Base-by-base conservation (phyloP, 2,113 vertebrate genomes). In the Chaetops frenatus region DNA sequence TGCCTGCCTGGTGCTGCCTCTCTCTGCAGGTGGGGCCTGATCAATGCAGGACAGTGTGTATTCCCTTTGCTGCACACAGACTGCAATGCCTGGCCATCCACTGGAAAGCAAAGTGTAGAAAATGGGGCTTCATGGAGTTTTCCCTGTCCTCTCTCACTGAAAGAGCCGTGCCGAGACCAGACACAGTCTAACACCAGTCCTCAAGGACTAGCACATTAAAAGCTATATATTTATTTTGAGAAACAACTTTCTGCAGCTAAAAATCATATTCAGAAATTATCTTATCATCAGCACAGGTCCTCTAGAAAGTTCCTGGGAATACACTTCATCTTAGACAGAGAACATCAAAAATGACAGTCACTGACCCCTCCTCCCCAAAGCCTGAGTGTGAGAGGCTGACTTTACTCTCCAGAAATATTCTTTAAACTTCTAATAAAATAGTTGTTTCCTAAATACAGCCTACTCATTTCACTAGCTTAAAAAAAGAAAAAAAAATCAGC, bases 31-130 rank as follows among this genome's bases (percentile, higher is more conserved):
- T 24, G 18, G 15, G n/a, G 13, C 24, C 33, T 76, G 79, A 84
- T 8, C 45, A 21, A 0, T 40, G 5, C 2, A 19, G 10, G 31
- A 38, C 18, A 33, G 2, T 2, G 16, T 31, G 25, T 2, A 42
- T 29, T 14, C 38, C 35, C 29, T 58, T 29, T 29, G 7, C 33
- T 51, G 22, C 36, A 31, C 1, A 4, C 38, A 56, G 10, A 11
- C 24, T 72, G 40, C 6, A 76, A 71, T 35, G 87, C 31, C 50
- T 79, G 54, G 7, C 28, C 36, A 81, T 29, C 22, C 20, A 17
- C 8, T 31, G 24, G 27, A 15, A 42, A 17, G 7, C 29, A 67
- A 70, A 38, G 11, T 6, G 7, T 33, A 25, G 6, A 72, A 61
- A 65, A 9, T 15, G 15, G 15, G 33, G 31, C 24, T 80, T 50